A percentile compares a stretch with the other conserved stretches of the same genome.
These are phyloP conservation scores for Rostratula benghalensis DNA, from an alignment of 2,113 vertebrate species.

Conservation along the genomic window DNA sequence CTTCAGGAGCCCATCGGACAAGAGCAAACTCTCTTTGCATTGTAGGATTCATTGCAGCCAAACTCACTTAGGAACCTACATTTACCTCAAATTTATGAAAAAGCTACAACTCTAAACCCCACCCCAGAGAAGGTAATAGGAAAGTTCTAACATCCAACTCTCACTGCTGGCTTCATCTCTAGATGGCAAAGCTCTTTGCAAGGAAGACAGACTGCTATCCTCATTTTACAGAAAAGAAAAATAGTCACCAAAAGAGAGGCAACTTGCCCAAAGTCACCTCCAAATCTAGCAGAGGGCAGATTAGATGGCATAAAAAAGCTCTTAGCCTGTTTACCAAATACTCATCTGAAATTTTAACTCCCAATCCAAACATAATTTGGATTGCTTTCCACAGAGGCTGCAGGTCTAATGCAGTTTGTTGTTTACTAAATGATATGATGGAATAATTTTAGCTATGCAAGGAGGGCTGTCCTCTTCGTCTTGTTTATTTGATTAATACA, in stretches of 20 bases:
- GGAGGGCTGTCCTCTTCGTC: background rate
- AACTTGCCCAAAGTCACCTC: background rate
- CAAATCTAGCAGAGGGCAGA: background rate
- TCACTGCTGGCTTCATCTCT: background rate
- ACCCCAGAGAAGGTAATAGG: background rate
- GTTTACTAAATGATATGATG: conserved; percentile 4
- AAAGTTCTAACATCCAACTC: background rate
- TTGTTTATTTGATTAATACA: conserved; percentile 40
- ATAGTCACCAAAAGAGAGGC: background rate
- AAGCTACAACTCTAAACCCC: background rate
- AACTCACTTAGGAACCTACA: background rate
- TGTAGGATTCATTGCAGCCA: background rate
- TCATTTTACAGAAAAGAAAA: background rate
- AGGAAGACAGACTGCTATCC: background rate
- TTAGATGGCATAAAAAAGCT: background rate
- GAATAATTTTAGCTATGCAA: background rate
- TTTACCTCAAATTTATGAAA: background rate
- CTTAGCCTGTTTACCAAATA: background rate
- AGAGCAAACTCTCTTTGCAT: background rate
- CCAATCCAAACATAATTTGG: conserved; percentile 13
- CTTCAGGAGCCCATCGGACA: background rate
- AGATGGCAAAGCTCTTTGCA: background rate
- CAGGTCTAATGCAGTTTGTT: background rate
- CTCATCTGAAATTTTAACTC: background rate
- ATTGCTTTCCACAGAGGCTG: background rate